These are phyloP conservation scores for Microlaimidae sp. DNA, from an alignment of 2,888 invertebrate genomes.

Conservation along the genomic window DNA sequence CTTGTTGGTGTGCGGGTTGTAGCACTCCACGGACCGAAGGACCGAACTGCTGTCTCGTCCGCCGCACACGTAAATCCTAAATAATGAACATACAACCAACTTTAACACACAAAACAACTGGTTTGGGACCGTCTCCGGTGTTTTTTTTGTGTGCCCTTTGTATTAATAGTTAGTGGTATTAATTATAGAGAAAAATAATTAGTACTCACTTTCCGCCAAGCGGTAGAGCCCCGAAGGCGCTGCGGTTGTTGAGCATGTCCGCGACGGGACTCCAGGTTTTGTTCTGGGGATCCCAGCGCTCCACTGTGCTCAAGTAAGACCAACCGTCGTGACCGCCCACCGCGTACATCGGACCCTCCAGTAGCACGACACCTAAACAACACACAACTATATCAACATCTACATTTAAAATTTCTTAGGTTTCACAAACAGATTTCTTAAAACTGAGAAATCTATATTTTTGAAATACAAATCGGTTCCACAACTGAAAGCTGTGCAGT, in stretches of 20 bases:
- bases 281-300: slow-evolving; percentile 73
- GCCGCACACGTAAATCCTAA: slow-evolving; percentile 42
- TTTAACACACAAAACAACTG: no score
- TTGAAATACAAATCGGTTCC: no score
- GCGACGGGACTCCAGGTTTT: slow-evolving; percentile 75
- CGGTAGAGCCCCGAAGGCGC: slow-evolving; percentile 49
- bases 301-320: slow-evolving; percentile 82
- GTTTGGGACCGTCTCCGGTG: no score
- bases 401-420: no score
- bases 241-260: slow-evolving; percentile 69
- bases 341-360: slow-evolving; percentile 68
- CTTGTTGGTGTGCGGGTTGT: slow-evolving; percentile 57
- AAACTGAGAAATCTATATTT: no score
- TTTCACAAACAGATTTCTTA: no score
- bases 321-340: slow-evolving; percentile 89
- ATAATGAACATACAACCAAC: no score
- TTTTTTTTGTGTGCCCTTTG: no score
- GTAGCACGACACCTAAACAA: slow-evolving; percentile 45
- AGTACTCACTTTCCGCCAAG: slow-evolving; percentile 49
- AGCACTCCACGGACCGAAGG: slow-evolving; percentile 70
- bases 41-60: slow-evolving; percentile 80
- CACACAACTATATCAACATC: no score
- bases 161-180: no score
- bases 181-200: not conserved
- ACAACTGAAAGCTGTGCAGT: no score